Evolutionary conservation across 2,113 vertebrate genomes (phyloP), one percentile per base, ranked within the genome.

Genomic region (Cricetomys ansorgei): DNA sequence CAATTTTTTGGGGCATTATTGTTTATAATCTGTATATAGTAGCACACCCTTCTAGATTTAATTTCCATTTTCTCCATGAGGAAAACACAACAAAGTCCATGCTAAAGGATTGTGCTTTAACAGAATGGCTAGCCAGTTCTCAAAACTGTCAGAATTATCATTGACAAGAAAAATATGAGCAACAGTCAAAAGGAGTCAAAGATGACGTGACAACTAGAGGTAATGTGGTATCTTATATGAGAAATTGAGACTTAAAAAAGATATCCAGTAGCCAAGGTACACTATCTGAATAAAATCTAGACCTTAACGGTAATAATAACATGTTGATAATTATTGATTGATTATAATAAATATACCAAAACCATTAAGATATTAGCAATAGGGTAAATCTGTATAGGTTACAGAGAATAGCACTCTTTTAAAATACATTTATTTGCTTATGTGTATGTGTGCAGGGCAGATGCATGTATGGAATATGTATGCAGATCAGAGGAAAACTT

Each of bases 141-240:
- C 85, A 95, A 91, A 88, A 88, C 11, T 69, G 15, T 45, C 37
- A 89, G 6, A 17, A 40, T 96, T 70, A 84, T 84, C 34, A 84
- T n/a, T 86, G n/a, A 88, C 45, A 84, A 92, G 16, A 9, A 43
- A 45, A 87, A 8, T 27, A 6, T 70, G 64, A 80, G 29, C 17
- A 88, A 70, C 1, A 48, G 15, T 34, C 23, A 55, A 96, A 10
- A 90, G 37, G 25, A 57, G 10, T 69, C 13, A 21, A 67, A 23
- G 31, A 43, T 70, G 43, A 80, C 0, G 9, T 17, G 65, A 12
- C 0, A 0, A 76, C 15, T 29, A 45, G 94, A 40, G 27, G 9
- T 34, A 12, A 64, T 48, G 29, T 34, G 25, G 15, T 21, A 12
- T 70, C n/a, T 48, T 65, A 23, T 7, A 48, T 75, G 40, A 31